Evolutionary conservation across 2,113 vertebrate genomes (phyloP).

Genomic region (Columbina picui): DNA sequence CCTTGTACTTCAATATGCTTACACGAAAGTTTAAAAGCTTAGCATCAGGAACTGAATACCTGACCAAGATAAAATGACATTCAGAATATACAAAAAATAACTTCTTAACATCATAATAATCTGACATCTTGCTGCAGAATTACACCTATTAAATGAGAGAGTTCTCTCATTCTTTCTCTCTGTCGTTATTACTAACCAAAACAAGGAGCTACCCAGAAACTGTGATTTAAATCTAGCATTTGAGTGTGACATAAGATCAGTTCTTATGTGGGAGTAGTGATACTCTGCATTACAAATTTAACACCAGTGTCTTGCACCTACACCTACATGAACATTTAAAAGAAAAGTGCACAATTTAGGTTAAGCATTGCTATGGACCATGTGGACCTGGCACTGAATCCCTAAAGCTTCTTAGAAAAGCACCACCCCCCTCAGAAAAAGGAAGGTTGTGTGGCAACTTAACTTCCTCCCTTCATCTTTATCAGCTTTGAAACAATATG

Average conservation of each 20-base stretch:
- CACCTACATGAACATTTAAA: slow-evolving; percentile 30
- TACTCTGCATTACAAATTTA: not conserved
- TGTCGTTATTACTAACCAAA: not conserved
- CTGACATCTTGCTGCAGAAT: not conserved
- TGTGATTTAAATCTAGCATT: slow-evolving; percentile 64
- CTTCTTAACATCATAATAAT: not conserved
- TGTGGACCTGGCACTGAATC: not conserved
- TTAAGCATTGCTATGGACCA: not conserved
- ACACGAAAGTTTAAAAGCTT: not conserved
- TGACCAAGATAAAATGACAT: not conserved
- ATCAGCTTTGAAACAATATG: slow-evolving; percentile 17
- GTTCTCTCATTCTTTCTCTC: not conserved
- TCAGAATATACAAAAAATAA: not conserved
- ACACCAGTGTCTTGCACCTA: slow-evolving; percentile 53
- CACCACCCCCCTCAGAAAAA: not conserved
- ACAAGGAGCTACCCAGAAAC: slow-evolving; percentile 36
- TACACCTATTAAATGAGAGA: not conserved
- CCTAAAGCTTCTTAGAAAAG: slow-evolving; percentile 37
- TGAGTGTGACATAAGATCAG: slow-evolving; percentile 25
- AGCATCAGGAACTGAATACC: not conserved
- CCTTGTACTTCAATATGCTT: not conserved
- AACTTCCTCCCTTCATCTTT: slow-evolving; percentile 51
- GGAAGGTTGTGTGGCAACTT: slow-evolving; percentile 20
- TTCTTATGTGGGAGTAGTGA: slow-evolving; percentile 53
- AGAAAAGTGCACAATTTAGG: slow-evolving; percentile 9